Evolutionary conservation across 2,888 invertebrate species (phyloP).

Genomic region (Eupithecia insigniata): DNA sequence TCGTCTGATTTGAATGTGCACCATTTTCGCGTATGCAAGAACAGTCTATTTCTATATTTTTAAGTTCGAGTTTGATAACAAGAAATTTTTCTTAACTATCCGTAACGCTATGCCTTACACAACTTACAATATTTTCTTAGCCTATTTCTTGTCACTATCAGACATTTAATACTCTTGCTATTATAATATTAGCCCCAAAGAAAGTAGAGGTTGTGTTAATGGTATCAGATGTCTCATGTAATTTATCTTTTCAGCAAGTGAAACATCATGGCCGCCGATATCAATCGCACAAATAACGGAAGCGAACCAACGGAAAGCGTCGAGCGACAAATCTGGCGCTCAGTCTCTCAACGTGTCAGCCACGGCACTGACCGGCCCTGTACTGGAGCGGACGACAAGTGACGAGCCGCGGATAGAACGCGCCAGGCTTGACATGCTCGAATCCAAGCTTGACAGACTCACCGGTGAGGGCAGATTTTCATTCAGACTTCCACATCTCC

Average conservation of each 20-base stretch:
- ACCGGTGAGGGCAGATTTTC: constrained; percentile 58
- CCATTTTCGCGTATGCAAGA: too few relatives aligned
- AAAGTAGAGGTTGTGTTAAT: background rate
- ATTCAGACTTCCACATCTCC: background rate
- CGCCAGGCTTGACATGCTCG: constrained; percentile 58
- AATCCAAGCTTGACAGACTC: constrained; percentile 70
- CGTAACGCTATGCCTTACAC: too few relatives aligned
- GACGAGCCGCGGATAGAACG: constrained; percentile 44
- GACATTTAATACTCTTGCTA: too few relatives aligned
- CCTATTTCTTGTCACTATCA: too few relatives aligned
- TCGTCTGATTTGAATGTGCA: too few relatives aligned
- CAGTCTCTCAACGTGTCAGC: constrained; percentile 60
- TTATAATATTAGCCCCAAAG: background rate
- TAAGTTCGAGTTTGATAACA: too few relatives aligned
- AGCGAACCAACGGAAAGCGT: constrained; percentile 74
- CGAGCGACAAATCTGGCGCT: constrained; percentile 68
- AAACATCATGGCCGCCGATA: constrained; percentile 77
- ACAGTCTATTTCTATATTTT: too few relatives aligned
- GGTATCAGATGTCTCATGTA: background rate
- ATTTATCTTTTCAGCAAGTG: constrained; percentile 59
- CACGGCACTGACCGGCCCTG: constrained; percentile 54
- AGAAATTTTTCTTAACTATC: too few relatives aligned
- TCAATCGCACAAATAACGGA: constrained; percentile 76
- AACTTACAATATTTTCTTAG: too few relatives aligned
- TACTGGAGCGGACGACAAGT: constrained; percentile 45